These are phyloP conservation scores for Drosophila pseudoananassae DNA, from an alignment of 1,140 invertebrate species.

Conservation along the genomic window DNA sequence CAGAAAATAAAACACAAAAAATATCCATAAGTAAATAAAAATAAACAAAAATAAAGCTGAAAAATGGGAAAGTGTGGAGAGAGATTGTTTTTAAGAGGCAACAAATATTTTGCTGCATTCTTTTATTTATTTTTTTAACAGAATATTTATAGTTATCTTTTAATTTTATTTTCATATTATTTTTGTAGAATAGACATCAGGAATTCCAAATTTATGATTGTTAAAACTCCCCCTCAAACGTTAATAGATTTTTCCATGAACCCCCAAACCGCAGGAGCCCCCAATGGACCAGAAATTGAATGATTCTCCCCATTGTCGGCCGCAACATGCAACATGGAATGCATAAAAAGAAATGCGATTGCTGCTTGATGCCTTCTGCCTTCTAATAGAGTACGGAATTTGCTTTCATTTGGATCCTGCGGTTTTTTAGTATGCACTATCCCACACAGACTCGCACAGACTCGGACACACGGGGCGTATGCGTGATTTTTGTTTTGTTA, in stretches of 20 bases:
- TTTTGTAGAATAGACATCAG: not conserved
- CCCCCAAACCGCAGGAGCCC: conserved; percentile 7
- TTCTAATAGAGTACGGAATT: conserved; percentile 3
- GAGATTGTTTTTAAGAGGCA: too few relatives aligned
- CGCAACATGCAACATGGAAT: conserved; percentile 42
- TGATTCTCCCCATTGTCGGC: conserved; percentile 44
- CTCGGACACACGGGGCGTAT: conserved; percentile 36
- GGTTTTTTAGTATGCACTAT: conserved; percentile 21
- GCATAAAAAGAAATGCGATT: conserved; percentile 55
- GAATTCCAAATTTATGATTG: not conserved
- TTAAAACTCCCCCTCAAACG: not conserved
- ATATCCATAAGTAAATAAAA: not conserved
- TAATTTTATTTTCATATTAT: not conserved
- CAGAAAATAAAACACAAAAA: conserved; percentile 9
- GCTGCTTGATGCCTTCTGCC: conserved; percentile 13
- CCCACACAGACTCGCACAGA: not conserved
- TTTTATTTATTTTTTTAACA: too few relatives aligned
- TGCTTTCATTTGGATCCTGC: conserved; percentile 13
- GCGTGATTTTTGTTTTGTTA: conserved; percentile 51
- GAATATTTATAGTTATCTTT: not conserved
- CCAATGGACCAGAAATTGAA: conserved; percentile 28
- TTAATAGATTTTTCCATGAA: not conserved
- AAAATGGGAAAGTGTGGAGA: too few relatives aligned
- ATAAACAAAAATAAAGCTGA: too few relatives aligned
- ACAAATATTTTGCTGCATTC: too few relatives aligned